Conservation (phyloP, 2,888 invertebrate genomes). For the Drosophila paranaensis region DNA sequence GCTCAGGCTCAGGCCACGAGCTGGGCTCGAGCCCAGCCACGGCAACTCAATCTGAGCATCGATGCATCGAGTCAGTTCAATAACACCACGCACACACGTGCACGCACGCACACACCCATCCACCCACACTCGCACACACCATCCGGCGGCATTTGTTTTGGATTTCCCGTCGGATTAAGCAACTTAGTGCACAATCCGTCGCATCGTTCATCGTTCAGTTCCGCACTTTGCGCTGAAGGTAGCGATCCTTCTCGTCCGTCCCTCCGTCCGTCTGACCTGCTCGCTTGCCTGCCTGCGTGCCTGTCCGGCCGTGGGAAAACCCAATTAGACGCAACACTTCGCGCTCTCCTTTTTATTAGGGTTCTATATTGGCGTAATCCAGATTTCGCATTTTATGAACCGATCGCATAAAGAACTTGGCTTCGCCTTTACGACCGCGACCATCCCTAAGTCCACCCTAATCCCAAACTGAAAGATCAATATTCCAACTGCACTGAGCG, state of each 20-base stretch:
- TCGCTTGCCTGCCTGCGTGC: not conserved
- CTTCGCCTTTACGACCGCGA: constrained; percentile 29
- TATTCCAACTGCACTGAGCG: not conserved
- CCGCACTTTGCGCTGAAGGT: constrained; percentile 35
- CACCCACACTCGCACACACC: constrained; percentile 16
- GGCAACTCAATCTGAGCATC: not conserved
- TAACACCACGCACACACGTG: constrained; percentile 49
- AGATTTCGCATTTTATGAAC: constrained; percentile 51
- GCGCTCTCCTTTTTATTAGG: constrained; percentile 61
- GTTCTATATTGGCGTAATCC: constrained; percentile 73
- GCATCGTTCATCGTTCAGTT: constrained; percentile 45
- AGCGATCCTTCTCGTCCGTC: not conserved
- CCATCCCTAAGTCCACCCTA: constrained; percentile 9
- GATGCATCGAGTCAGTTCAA: constrained; percentile 57
- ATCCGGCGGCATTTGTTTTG: constrained; percentile 71
- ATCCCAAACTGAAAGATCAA: constrained; percentile 1
- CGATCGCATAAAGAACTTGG: constrained; percentile 70
- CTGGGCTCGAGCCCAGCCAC: constrained; percentile 39
- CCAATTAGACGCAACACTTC: constrained; percentile 74
- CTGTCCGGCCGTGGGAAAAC: constrained; percentile 70
- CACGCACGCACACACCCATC: not conserved
- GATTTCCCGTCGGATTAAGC: constrained; percentile 78
- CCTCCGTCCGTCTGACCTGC: not conserved
- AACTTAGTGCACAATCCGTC: constrained; percentile 73
- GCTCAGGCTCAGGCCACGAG: constrained; percentile 9